phyloP scores from a whole-genome alignment of 2,113 vertebrate genomes.

The Cyanistes caeruleus region DNA sequence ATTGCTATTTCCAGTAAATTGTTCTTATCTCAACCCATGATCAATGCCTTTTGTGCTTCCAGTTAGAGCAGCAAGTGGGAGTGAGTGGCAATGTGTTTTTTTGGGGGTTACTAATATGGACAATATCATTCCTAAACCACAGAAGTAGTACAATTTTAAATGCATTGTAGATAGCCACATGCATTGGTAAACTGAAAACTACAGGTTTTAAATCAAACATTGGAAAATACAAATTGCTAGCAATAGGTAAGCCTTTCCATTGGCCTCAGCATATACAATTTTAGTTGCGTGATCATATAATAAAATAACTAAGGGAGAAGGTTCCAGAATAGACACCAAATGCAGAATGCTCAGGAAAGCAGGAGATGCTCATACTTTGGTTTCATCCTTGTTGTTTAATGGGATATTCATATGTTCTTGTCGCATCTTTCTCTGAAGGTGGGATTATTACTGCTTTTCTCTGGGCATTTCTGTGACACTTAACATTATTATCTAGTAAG shows the following conservation, averaged over 20 bases:
- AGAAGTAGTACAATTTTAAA: not conserved
- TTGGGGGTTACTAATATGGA: fast-evolving
- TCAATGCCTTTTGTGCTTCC: not conserved
- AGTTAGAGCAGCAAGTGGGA: not conserved
- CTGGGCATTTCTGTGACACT: not conserved
- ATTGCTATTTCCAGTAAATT: not conserved
- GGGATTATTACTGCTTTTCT: not conserved
- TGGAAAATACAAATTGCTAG: not conserved
- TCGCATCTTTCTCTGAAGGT: not conserved
- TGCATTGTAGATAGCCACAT: not conserved
- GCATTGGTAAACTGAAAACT: not conserved
- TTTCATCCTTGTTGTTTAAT: not conserved
- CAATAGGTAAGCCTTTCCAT: not conserved
- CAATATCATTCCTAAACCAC: not conserved
- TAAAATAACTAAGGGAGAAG: not conserved
- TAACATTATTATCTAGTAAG: not conserved
- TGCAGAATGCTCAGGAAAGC: not conserved
- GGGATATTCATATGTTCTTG: not conserved
- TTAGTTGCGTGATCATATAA: not conserved
- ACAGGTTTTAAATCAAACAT: not conserved
- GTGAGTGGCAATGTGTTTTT: not conserved
- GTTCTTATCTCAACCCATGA: not conserved
- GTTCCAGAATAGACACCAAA: not conserved
- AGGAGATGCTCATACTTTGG: not conserved
- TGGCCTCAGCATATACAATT: not conserved